Percentiles rank a stretch among this genome's conserved stretches.
Evolutionary conservation across 2,113 vertebrate genomes (phyloP).

Genomic region (Phalacrocorax carbo): DNA sequence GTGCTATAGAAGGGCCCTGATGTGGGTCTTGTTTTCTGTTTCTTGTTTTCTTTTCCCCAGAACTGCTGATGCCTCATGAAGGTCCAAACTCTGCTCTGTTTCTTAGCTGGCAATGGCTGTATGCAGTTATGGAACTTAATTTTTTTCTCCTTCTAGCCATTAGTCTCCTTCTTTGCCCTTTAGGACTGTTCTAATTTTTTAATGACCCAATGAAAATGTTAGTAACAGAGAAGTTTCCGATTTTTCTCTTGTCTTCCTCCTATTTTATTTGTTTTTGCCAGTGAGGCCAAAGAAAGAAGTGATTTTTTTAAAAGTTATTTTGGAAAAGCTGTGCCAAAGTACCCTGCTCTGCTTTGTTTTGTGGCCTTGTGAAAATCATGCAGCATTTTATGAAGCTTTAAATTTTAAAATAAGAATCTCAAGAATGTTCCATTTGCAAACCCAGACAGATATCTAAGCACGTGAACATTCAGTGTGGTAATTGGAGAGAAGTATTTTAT

Average conservation of each 20-base stretch:
- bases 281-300: background rate
- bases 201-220: background rate
- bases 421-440: background rate
- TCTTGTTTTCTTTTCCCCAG: background rate
- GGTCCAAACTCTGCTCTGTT: background rate
- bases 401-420: background rate
- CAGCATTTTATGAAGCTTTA: slow-evolving; percentile 26
- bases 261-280: slow-evolving; percentile 19
- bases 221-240: background rate
- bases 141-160: background rate
- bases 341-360: background rate
- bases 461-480: background rate
- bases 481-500: background rate
- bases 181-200: background rate
- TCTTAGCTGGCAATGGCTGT: background rate
- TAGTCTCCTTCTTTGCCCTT: background rate
- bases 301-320: background rate
- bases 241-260: background rate
- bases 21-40: background rate
- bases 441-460: background rate
- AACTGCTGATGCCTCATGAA: background rate
- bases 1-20: background rate
- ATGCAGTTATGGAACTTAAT: background rate
- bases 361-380: background rate
- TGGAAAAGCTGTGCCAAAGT: background rate